These are phyloP conservation scores for Strigamia crassipes DNA, from an alignment of 2,888 invertebrate genomes.

Conservation along the genomic window DNA sequence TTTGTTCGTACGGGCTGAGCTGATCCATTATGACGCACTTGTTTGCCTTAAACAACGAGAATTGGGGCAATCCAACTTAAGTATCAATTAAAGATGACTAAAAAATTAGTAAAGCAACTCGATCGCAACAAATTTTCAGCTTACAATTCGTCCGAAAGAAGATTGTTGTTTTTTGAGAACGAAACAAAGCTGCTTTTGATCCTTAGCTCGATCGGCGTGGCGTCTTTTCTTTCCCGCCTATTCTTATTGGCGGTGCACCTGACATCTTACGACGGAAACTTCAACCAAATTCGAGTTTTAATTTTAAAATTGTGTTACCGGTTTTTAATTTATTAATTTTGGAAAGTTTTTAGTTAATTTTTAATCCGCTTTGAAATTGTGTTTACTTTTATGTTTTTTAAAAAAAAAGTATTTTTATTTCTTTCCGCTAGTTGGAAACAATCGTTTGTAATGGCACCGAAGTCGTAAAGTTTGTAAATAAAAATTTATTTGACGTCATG, in stretches of 20 bases:
- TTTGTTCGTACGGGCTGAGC: neutral
- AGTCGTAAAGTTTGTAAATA: neutral
- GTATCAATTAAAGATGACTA: neutral
- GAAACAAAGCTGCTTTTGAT: neutral
- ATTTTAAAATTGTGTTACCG: too few relatives aligned
- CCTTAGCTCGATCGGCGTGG: too few relatives aligned
- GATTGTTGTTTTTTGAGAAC: neutral
- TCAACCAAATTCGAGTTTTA: neutral
- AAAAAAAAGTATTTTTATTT: neutral
- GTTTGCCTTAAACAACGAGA: neutral
- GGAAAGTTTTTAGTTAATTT: too few relatives aligned
- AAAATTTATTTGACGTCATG: neutral
- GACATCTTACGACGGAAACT: neutral
- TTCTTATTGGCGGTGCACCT: neutral
- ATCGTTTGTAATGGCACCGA: neutral
- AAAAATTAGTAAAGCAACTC: neutral
- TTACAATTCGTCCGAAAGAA: neutral
- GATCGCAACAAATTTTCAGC: neutral
- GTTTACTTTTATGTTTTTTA: too few relatives aligned
- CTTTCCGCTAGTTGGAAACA: neutral
- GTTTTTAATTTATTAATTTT: too few relatives aligned
- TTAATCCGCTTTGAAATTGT: too few relatives aligned
- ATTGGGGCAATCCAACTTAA: neutral
- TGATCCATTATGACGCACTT: neutral
- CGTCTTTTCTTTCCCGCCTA: slow-evolving; percentile 4